These are phyloP conservation scores for Heliconius hermathena DNA, from an alignment of 1,140 invertebrate species.

Conservation along the genomic window DNA sequence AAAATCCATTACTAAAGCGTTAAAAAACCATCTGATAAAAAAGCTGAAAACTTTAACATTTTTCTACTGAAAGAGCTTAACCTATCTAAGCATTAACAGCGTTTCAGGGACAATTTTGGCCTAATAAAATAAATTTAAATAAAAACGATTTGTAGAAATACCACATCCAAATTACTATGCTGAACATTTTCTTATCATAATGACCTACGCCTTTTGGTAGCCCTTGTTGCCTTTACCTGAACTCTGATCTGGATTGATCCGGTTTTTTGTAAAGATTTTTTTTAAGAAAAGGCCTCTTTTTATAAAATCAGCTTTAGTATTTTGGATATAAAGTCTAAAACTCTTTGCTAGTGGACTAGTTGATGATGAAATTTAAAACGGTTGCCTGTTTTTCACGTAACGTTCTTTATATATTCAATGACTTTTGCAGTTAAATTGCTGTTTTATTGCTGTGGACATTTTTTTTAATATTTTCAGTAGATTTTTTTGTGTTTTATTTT, in stretches of 20 bases:
- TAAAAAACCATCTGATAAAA: background rate
- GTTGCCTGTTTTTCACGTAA: conserved; percentile 16
- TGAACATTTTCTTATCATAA: conserved; percentile 40
- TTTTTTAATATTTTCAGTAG: background rate
- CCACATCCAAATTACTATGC: background rate
- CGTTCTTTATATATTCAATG: conserved; percentile 29
- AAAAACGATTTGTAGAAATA: conserved; percentile 10
- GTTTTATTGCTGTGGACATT: conserved; percentile 19
- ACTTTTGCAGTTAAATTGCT: conserved; percentile 22
- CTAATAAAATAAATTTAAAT: conserved; percentile 33
- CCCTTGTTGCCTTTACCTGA: conserved; percentile 39
- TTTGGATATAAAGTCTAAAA: background rate
- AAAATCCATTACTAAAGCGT: too few species aligned
- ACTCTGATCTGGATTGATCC: conserved; percentile 38
- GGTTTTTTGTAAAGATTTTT: conserved; percentile 26
- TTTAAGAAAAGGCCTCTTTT: background rate
- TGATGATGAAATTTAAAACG: conserved; percentile 31
- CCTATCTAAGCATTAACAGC: conserved; percentile 1
- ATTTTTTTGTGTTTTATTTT: background rate
- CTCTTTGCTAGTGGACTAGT: background rate
- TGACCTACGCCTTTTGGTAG: conserved; percentile 32
- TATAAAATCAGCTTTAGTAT: background rate
- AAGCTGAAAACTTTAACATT: background rate
- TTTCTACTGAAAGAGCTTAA: background rate
- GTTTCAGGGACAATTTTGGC: conserved; percentile 26